phyloP scores from a whole-genome alignment of 2,113 vertebrate species.

The Accipiter cooperii region DNA sequence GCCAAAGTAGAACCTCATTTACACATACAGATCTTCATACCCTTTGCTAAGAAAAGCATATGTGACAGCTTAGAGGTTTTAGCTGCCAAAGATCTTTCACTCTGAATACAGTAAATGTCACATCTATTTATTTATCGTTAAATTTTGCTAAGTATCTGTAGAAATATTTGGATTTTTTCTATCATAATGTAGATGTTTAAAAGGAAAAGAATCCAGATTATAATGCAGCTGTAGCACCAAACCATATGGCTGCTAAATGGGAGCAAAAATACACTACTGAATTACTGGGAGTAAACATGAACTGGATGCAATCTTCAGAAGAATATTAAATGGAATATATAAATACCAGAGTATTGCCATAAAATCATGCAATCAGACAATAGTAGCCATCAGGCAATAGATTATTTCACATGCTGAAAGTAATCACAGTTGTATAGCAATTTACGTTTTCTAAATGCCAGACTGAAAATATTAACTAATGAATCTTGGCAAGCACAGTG shows the following conservation, averaged over 20 bases:
- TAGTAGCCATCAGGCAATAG: conserved; percentile 19
- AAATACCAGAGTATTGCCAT: conserved; percentile 28
- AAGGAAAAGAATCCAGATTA: conserved; percentile 61
- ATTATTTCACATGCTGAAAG: conserved; percentile 33
- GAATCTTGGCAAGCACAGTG: background rate
- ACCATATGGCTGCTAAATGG: conserved; percentile 55
- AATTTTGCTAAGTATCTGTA: conserved; percentile 75
- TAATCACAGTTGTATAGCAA: conserved; percentile 39
- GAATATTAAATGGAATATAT: conserved; percentile 52
- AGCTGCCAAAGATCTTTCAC: conserved; percentile 81
- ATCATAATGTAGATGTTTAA: conserved; percentile 60
- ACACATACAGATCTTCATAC: conserved; percentile 77
- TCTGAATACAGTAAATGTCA: conserved; percentile 80
- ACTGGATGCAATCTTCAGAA: conserved; percentile 34
- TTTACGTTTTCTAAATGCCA: conserved; percentile 37
- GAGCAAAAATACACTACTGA: conserved; percentile 37
- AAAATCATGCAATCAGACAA: conserved; percentile 29
- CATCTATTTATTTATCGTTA: conserved; percentile 79
- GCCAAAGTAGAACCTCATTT: conserved; percentile 78
- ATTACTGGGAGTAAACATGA: conserved; percentile 57
- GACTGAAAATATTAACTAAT: conserved; percentile 34
- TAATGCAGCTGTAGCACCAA: conserved; percentile 65
- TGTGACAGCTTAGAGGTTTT: conserved; percentile 78
- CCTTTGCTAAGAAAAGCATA: conserved; percentile 77
- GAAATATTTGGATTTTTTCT: conserved; percentile 72